phyloP scores from a whole-genome alignment of 2,888 invertebrate species.

The Drosophila leonis region DNA sequence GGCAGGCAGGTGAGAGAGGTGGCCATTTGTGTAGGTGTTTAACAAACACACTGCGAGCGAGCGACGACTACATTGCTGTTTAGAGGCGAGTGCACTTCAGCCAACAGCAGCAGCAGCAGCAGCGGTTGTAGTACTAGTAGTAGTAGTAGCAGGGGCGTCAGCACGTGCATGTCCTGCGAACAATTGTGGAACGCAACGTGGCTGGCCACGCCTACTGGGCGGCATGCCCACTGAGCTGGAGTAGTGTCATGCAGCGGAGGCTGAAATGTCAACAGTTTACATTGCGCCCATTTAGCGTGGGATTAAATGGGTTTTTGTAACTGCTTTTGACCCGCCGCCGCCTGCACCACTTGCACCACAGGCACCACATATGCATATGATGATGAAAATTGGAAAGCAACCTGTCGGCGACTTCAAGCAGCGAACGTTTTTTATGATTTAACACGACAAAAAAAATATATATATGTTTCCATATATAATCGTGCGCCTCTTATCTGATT shows the following conservation, averaged over 20 bases:
- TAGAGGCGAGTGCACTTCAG: constrained; percentile 69
- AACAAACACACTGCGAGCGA: constrained; percentile 63
- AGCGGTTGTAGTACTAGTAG: background rate
- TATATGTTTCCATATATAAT: constrained; percentile 35
- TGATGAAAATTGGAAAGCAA: constrained; percentile 68
- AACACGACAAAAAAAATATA: constrained; percentile 28
- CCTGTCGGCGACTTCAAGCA: constrained; percentile 69
- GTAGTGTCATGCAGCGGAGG: constrained; percentile 68
- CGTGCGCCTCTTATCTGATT: constrained; percentile 70
- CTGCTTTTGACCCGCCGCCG: constrained; percentile 59
- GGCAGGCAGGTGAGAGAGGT: background rate
- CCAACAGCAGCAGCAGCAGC: constrained; percentile 24
- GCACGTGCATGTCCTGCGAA: constrained; percentile 61
- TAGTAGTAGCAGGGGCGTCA: constrained; percentile 12
- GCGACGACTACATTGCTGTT: constrained; percentile 58
- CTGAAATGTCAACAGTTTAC: constrained; percentile 80
- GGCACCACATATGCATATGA: constrained; percentile 38
- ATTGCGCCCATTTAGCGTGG: constrained; percentile 77
- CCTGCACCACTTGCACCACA: constrained; percentile 8
- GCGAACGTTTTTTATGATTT: constrained; percentile 46
- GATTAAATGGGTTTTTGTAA: constrained; percentile 76
- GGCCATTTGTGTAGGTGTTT: constrained; percentile 74
- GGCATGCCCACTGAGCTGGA: background rate
- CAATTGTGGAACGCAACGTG: constrained; percentile 47
- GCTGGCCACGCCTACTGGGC: constrained; percentile 23